Evolutionary conservation across 2,797 vertebrate species (phyloP).

Genomic region (Gambusia yucatana): DNA sequence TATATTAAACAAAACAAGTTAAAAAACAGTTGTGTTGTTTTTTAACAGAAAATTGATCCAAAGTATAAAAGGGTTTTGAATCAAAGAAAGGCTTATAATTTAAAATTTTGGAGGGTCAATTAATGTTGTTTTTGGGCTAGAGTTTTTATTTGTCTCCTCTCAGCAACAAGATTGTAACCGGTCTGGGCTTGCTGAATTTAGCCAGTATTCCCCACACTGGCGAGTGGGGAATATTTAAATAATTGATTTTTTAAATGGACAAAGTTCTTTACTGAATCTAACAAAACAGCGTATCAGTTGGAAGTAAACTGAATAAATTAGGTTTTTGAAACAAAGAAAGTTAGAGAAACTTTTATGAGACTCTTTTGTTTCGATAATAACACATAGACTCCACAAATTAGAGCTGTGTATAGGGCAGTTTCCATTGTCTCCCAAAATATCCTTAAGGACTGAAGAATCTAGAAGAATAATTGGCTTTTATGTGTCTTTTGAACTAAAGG

Average conservation of each 20-base stretch:
- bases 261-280: not conserved
- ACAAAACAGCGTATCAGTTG: not conserved
- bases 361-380: not conserved
- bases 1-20: not conserved
- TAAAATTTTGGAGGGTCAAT: not conserved
- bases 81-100: not conserved
- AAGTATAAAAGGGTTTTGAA: not conserved
- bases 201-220: not conserved
- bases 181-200: not conserved
- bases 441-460: constrained; percentile 31
- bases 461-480: constrained; percentile 21
- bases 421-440: constrained; percentile 9
- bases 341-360: not conserved
- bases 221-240: not conserved
- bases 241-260: not conserved
- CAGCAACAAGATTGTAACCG: not conserved
- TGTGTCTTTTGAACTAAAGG: not conserved
- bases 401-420: not conserved
- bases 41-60: not conserved
- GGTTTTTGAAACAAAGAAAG: not conserved
- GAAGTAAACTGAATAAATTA: not conserved
- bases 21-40: not conserved
- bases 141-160: not conserved
- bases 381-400: not conserved
- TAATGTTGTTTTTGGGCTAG: not conserved